phyloP scores from a whole-genome alignment of 2,888 invertebrate species.

The Aromia moschata region DNA sequence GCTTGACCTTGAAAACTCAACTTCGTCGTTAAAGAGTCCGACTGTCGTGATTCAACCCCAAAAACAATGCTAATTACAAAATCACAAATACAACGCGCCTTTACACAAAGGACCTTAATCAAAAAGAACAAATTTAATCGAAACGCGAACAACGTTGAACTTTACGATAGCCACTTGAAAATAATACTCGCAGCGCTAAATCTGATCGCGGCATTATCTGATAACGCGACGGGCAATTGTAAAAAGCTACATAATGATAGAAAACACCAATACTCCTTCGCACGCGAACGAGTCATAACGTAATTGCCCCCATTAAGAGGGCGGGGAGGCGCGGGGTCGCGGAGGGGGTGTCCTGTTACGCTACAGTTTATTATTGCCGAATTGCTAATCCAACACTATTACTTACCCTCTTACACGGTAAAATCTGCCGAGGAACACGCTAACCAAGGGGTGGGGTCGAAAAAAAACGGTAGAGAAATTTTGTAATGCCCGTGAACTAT shows the following conservation, averaged over 20 bases:
- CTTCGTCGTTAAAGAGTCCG: no score
- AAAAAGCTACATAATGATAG: constrained; percentile 51
- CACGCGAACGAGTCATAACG: constrained; percentile 60
- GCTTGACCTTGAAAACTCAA: no score
- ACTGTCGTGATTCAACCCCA: no score
- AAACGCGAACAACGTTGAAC: constrained; percentile 1
- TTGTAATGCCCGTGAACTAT: neutral
- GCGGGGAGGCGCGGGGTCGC: neutral
- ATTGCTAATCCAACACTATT: constrained; percentile 56
- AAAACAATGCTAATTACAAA: no score
- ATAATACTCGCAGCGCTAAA: constrained; percentile 22
- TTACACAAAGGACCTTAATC: no score
- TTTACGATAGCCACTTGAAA: constrained; percentile 5
- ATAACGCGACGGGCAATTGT: constrained; percentile 38
- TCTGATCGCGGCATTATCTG: constrained; percentile 30
- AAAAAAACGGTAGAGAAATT: neutral
- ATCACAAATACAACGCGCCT: no score
- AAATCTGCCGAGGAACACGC: constrained; percentile 17
- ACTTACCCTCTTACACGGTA: constrained; percentile 43
- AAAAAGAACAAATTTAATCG: neutral
- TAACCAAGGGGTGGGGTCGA: neutral
- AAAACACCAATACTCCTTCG: constrained; percentile 52
- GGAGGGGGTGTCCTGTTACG: constrained; percentile 42
- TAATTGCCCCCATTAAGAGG: constrained; percentile 57
- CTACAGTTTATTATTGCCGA: constrained; percentile 51